Evolutionary conservation across 2,888 invertebrate species (phyloP).

Genomic region (Nymphalis urticae): DNA sequence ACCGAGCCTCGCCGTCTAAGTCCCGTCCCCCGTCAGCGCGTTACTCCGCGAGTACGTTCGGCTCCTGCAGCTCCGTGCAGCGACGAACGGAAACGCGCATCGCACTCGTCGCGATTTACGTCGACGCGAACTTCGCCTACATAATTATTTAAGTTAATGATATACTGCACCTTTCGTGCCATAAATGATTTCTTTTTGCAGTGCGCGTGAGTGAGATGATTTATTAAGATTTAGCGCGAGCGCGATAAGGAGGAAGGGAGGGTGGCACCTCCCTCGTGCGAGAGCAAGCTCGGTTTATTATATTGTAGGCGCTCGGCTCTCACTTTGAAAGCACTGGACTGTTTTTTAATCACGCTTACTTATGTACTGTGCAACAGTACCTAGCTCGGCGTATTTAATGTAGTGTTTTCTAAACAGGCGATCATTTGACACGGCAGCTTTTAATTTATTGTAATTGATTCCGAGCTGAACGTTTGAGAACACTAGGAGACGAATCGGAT

Average conservation of each 20-base stretch:
- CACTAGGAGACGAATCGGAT: not conserved
- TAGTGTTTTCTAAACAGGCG: slow-evolving; percentile 12
- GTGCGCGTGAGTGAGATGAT: slow-evolving; percentile 48
- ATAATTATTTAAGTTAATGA: slow-evolving; percentile 80
- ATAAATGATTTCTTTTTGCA: slow-evolving; percentile 70
- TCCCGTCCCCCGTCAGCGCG: slow-evolving; percentile 37
- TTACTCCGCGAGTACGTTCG: slow-evolving; percentile 45
- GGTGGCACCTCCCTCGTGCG: slow-evolving; percentile 55
- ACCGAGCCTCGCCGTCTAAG: slow-evolving; percentile 18
- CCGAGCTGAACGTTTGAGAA: not conserved
- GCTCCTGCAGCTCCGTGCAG: slow-evolving; percentile 11
- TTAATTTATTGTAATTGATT: slow-evolving; percentile 13
- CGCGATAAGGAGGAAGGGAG: slow-evolving; percentile 45
- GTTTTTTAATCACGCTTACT: slow-evolving; percentile 68
- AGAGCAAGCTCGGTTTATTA: slow-evolving; percentile 51
- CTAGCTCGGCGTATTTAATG: slow-evolving; percentile 24
- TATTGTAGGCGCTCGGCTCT: slow-evolving; percentile 51
- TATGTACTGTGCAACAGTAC: slow-evolving; percentile 51
- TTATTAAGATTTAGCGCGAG: slow-evolving; percentile 26
- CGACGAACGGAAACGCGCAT: slow-evolving; percentile 45
- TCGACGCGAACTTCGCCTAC: slow-evolving; percentile 52
- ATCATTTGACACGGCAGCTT: slow-evolving; percentile 1
- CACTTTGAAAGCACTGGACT: slow-evolving; percentile 55
- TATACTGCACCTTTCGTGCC: slow-evolving; percentile 70
- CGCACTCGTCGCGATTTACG: slow-evolving; percentile 36